Evolutionary conservation across 2,113 vertebrate genomes (phyloP).

Genomic region (Pelmatolapia mariae): DNA sequence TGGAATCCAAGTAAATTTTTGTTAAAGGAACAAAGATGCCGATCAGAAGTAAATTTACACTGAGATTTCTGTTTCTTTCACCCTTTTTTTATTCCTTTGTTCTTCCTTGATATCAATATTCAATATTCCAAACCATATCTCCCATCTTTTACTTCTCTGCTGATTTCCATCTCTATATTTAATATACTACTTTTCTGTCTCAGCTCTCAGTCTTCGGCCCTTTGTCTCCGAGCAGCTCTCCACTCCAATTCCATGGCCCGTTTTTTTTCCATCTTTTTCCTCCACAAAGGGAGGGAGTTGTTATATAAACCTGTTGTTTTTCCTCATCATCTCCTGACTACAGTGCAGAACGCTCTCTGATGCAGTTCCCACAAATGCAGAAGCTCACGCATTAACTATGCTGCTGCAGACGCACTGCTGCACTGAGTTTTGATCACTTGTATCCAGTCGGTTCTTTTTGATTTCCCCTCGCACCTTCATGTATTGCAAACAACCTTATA

Average conservation of each 20-base stretch:
- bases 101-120: not conserved
- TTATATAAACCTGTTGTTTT: slow-evolving; percentile 49
- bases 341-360: not conserved
- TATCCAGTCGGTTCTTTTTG: not conserved
- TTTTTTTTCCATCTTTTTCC: not conserved
- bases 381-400: not conserved
- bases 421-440: not conserved
- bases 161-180: not conserved
- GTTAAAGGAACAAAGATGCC: not conserved
- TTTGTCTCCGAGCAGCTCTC: not conserved
- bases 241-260: not conserved
- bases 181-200: not conserved
- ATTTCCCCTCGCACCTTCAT: not conserved
- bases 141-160: not conserved
- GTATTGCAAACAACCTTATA: not conserved
- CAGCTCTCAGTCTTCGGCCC: not conserved
- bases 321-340: slow-evolving; percentile 10
- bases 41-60: not conserved
- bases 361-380: not conserved
- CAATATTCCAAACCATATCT: not conserved
- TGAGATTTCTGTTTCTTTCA: not conserved
- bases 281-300: not conserved
- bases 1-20: not conserved
- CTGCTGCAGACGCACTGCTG: not conserved
- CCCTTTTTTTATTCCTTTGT: not conserved